Evolutionary conservation across 2,888 invertebrate species (phyloP).

Genomic region (Camptogramma bilineatum): DNA sequence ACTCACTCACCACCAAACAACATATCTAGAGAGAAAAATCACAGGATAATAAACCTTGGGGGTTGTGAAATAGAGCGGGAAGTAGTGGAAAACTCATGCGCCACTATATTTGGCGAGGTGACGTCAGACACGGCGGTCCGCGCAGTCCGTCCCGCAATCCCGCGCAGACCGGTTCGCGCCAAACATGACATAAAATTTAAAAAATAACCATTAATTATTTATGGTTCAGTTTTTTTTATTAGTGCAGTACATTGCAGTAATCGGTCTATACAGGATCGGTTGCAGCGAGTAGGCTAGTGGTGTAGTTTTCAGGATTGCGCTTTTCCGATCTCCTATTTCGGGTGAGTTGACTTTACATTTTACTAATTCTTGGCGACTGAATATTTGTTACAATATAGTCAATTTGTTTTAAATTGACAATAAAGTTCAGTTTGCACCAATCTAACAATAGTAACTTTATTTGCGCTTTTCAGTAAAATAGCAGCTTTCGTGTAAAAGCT

Average conservation of each 20-base stretch:
- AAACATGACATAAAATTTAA: constrained; percentile 50
- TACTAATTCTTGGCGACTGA: constrained; percentile 7
- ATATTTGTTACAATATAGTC: not conserved
- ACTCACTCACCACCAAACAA: constrained; percentile 45
- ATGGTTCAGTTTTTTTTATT: constrained; percentile 51
- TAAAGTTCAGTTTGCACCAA: too few relatives aligned
- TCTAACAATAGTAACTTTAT: too few relatives aligned
- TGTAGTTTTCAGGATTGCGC: constrained; percentile 60
- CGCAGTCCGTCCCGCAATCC: constrained; percentile 75
- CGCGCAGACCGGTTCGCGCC: constrained; percentile 70
- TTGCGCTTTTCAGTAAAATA: too few relatives aligned
- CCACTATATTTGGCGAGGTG: constrained; percentile 76
- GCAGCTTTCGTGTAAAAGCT: too few relatives aligned
- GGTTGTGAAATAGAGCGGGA: constrained; percentile 40
- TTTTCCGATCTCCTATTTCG: constrained; percentile 48
- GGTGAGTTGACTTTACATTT: constrained; percentile 54
- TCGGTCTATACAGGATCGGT: constrained; percentile 31
- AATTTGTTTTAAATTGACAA: not conserved
- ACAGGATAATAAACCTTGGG: constrained; percentile 51
- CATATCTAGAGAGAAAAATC: constrained; percentile 43
- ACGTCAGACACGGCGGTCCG: constrained; percentile 68
- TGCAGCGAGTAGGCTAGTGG: constrained; percentile 49
- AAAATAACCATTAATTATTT: constrained; percentile 54
- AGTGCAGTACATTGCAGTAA: constrained; percentile 53
- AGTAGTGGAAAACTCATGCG: constrained; percentile 50